A percentile compares a stretch with the other conserved stretches of the same genome.
Conservation (phyloP, 2,113 vertebrate genomes). For the Stegostoma tigrinum region DNA sequence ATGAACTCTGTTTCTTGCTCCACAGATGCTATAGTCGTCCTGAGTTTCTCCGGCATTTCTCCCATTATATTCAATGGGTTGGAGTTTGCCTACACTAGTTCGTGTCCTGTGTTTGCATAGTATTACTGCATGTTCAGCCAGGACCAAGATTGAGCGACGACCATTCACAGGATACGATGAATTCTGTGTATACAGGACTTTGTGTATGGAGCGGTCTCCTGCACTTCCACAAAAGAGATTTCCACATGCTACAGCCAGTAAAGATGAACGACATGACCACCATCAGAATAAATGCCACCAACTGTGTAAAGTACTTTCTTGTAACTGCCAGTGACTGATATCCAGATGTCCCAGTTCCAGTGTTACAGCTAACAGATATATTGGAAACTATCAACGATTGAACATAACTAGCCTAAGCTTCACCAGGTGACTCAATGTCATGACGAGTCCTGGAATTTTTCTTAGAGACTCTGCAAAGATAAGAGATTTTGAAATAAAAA, state of each 20-base stretch:
- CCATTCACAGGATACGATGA: not conserved
- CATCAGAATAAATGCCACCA: not conserved
- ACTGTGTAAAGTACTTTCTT: not conserved
- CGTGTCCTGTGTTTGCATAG: not conserved
- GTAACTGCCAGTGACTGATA: not conserved
- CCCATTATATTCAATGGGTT: not conserved
- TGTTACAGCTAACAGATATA: not conserved
- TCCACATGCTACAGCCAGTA: not conserved
- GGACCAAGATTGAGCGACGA: not conserved
- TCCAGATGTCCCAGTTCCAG: not conserved
- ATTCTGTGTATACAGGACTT: not conserved
- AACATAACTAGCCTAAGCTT: not conserved
- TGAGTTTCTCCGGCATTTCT: too few relatives aligned
- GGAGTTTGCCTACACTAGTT: not conserved
- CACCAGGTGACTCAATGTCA: not conserved
- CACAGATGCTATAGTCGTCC: too few relatives aligned
- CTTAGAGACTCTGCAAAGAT: not conserved
- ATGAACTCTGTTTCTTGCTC: too few relatives aligned
- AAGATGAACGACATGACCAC: not conserved
- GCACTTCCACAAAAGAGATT: too few relatives aligned
- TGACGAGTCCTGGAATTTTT: not conserved
- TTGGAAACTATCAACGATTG: not conserved
- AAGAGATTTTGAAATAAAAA: not conserved
- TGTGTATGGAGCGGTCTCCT: not conserved
- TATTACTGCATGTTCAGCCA: not conserved